Conservation (phyloP, 2,888 invertebrate species). For the Acrobasis consociella region DNA sequence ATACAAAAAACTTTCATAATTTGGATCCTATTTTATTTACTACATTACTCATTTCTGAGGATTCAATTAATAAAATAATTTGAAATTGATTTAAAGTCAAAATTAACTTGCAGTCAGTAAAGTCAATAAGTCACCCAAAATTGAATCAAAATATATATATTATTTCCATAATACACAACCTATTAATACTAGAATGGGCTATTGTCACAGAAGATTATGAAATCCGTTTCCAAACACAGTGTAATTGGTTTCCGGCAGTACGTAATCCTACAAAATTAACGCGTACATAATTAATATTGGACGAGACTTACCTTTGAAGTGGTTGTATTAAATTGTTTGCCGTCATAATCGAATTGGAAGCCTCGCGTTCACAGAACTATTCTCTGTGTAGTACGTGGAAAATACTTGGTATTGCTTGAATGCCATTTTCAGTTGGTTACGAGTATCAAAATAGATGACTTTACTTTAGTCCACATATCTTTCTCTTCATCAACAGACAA, state of each 20-base stretch:
- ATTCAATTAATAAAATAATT: no score
- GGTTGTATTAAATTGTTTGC: slow-evolving; percentile 34
- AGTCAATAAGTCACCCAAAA: neutral
- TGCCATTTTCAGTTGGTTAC: no score
- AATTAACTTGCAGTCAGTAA: no score
- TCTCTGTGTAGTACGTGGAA: neutral
- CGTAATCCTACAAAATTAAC: slow-evolving; percentile 34
- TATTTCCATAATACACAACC: neutral
- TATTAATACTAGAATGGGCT: neutral
- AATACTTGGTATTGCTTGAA: no score
- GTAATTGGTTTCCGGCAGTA: slow-evolving; percentile 29
- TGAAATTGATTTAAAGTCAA: no score
- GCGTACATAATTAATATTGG: slow-evolving; percentile 36
- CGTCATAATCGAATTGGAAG: slow-evolving; percentile 28
- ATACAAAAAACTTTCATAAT: no score
- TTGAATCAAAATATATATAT: neutral
- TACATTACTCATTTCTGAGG: no score
- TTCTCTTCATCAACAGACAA: no score
- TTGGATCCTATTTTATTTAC: no score
- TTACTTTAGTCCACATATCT: no score
- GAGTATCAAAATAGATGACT: no score
- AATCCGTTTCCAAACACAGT: slow-evolving; percentile 25
- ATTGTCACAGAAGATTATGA: slow-evolving; percentile 22
- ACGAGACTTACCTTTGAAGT: slow-evolving; percentile 36
- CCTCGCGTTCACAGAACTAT: neutral